Base-by-base conservation (phyloP, 2,888 invertebrate genomes). In the Alcis repandata region DNA sequence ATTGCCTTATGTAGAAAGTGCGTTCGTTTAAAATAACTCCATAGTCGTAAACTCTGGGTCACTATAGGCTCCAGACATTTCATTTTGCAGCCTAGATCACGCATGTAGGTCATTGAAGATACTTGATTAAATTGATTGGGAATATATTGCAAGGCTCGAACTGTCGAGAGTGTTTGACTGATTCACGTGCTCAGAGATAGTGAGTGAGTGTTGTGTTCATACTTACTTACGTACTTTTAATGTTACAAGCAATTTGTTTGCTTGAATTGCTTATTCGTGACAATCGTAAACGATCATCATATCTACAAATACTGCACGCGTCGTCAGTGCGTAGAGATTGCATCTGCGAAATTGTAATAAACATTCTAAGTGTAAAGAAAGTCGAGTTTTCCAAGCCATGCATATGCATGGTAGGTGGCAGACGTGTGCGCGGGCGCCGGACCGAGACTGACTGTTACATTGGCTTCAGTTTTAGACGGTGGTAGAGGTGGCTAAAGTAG, bases 311-410 rank as follows among this genome's bases (percentile, higher is more conserved):
- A 74, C 68, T 65, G 65, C 66, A 73, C 70, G 68, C 64, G 68
- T 68, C 71, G 79, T 77, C 79, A 79, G 73, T 83, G 85, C 85
- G 80, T 82, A 79, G 84, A 88, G 86, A 89, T 88, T 83, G 80
- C 79, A 87, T 88, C 86, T 85, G 86, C 84, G 75, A 86, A 86
- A 86, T 88, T 84, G 75, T 87, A 85, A 82, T 83, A 82, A 80
- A 80, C 83, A 82, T 85, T 84, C 82, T 85, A 79, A 80, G 86
- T 84, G 83, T 86, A 79, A 91, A 90, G 91, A 91, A 92, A 92
- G 92, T 90, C 76, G 70, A 83, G 85, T 87, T 90, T 88, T 89
- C 88, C 86, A 88, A 80, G 77, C 70, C 82, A 86, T 88, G 80
- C 85, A 86, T 87, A 88, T 89, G 87, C 82, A 89, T 89, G 83